Percentiles rank a stretch among this genome's conserved stretches.
phyloP scores from a whole-genome alignment of 2,888 invertebrate species.

The Malthinus seriepunctatus region DNA sequence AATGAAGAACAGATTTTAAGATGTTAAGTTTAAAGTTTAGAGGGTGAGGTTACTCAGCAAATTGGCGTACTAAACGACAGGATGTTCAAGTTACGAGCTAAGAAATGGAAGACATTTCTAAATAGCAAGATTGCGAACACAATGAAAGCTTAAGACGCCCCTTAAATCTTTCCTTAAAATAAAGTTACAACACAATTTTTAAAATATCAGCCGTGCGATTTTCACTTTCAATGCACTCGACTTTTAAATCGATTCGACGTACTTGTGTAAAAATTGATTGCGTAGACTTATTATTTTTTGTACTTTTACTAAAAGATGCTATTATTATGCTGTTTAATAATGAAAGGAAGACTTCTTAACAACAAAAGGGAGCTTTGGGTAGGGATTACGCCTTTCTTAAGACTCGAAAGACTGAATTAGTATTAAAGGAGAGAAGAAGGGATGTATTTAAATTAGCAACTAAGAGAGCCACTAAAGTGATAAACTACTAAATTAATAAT shows the following conservation, averaged over 20 bases:
- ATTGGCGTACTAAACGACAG: constrained; percentile 49
- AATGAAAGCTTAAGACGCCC: constrained; percentile 12
- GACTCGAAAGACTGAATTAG: constrained; percentile 36
- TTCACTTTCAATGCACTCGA: too few species aligned
- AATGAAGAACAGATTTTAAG: constrained; percentile 19
- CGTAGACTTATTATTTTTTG: constrained; percentile 36
- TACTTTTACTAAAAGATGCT: constrained; percentile 15
- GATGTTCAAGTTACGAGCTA: constrained; percentile 48
- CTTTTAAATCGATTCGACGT: constrained; percentile 17
- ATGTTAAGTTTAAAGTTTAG: not conserved
- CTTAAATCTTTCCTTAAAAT: constrained; percentile 19
- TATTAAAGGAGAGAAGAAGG: constrained; percentile 23
- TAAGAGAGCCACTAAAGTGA: constrained; percentile 47
- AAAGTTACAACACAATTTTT: constrained; percentile 10
- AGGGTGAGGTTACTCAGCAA: constrained; percentile 45
- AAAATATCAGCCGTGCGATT: too few species aligned
- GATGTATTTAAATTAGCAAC: constrained; percentile 49
- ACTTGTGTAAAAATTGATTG: not conserved
- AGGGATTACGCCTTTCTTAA: constrained; percentile 42
- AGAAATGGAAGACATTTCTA: constrained; percentile 48
- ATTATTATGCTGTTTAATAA: constrained; percentile 45
- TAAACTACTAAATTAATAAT: constrained; percentile 47
- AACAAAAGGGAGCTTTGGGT: constrained; percentile 42
- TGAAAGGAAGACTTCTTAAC: constrained; percentile 38
- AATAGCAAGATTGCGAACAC: constrained; percentile 30